phyloP scores from a whole-genome alignment of 2,888 invertebrate genomes.

The Nephrocerus scutellatus region DNA sequence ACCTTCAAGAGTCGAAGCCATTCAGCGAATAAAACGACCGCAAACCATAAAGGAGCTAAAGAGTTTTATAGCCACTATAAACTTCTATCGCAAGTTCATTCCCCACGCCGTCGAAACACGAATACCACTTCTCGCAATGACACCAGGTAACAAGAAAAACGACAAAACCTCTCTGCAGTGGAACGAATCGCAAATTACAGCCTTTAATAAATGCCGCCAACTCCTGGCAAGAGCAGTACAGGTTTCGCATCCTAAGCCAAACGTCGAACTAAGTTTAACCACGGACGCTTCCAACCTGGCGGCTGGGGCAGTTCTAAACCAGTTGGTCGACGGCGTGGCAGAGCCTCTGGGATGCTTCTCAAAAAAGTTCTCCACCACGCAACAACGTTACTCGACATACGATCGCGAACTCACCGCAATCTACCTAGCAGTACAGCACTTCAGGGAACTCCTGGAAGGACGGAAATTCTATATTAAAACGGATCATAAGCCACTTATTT shows the following conservation, averaged over 20 bases:
- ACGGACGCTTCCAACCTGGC: slow-evolving; percentile 14
- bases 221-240: slow-evolving; percentile 11
- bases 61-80: slow-evolving; percentile 23
- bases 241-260: slow-evolving; percentile 8
- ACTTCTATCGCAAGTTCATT: slow-evolving; percentile 23
- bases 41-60: slow-evolving; percentile 17
- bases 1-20: slow-evolving; percentile 5
- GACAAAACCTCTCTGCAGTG: slow-evolving; percentile 15
- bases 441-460: slow-evolving; percentile 22
- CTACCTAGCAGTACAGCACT: slow-evolving; percentile 32
- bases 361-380: slow-evolving; percentile 41
- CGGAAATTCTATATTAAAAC: slow-evolving; percentile 15
- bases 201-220: slow-evolving; percentile 18
- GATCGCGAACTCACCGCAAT: too few relatives aligned
- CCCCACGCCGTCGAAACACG: slow-evolving; percentile 14
- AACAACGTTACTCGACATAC: too few relatives aligned
- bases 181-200: slow-evolving; percentile 5
- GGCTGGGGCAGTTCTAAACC: slow-evolving; percentile 18
- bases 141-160: slow-evolving; percentile 18
- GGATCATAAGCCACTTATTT: slow-evolving; percentile 19
- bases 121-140: slow-evolving; percentile 10
- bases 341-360: too few relatives aligned
- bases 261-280: slow-evolving; percentile 8
- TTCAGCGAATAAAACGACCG: too few relatives aligned
- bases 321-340: slow-evolving; percentile 6